Evolutionary conservation across 2,888 invertebrate species (phyloP).

Genomic region (Neria commutata): DNA sequence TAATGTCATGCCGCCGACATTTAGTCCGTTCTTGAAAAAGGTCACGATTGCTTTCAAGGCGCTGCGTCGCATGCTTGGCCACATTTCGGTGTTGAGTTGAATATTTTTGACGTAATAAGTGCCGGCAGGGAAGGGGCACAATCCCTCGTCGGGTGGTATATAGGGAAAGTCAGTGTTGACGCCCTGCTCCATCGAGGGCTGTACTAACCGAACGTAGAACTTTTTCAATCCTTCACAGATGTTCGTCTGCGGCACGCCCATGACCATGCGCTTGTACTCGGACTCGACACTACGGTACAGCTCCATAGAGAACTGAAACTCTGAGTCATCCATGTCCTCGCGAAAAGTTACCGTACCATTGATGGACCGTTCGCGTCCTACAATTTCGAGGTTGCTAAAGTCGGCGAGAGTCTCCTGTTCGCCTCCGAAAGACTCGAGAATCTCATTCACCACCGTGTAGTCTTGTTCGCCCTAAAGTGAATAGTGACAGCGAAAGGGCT

Average conservation of each 20-base stretch:
- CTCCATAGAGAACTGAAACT: constrained; percentile 43
- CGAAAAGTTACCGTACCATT: constrained; percentile 43
- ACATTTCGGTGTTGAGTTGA: constrained; percentile 42
- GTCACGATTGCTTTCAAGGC: constrained; percentile 45
- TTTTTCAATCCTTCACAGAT: constrained; percentile 51
- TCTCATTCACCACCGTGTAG: constrained; percentile 45
- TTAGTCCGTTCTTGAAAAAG: constrained; percentile 39
- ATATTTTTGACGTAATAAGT: constrained; percentile 44
- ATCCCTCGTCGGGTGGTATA: constrained; percentile 41
- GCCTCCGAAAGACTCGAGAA: constrained; percentile 42
- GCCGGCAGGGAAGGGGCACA: constrained; percentile 49
- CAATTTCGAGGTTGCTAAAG: constrained; percentile 32
- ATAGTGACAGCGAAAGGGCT: not conserved
- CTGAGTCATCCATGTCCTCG: constrained; percentile 45
- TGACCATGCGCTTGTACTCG: constrained; percentile 45
- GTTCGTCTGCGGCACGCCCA: constrained; percentile 46
- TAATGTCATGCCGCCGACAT: constrained; percentile 42
- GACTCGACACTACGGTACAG: constrained; percentile 47
- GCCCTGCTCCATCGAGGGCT: constrained; percentile 42
- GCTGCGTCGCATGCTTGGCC: constrained; percentile 52
- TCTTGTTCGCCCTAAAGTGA: constrained; percentile 36
- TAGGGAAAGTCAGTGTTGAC: constrained; percentile 47
- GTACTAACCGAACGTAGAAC: constrained; percentile 46
- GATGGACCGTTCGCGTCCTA: constrained; percentile 42
- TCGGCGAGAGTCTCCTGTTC: constrained; percentile 39